Base-by-base conservation (phyloP, 2,888 invertebrate genomes). In the Escarpia spicata region DNA sequence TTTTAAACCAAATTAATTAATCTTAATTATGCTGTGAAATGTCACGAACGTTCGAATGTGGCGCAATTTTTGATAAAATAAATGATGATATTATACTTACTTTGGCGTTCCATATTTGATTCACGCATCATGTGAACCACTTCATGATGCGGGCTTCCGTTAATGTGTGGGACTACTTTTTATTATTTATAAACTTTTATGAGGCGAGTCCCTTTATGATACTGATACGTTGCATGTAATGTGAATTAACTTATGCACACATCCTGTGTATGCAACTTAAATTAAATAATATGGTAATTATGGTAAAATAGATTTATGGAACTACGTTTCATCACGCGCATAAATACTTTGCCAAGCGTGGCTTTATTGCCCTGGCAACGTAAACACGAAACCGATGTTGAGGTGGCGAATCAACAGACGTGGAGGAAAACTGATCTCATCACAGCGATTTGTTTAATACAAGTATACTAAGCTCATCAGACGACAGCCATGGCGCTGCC, bases 401-500 rank as follows among this genome's bases (percentile, higher is more conserved):
- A 4, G n/a, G n/a, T 26, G 75, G 75, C 26, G n/a, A 75, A 75
- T 75, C 75, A 75, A 75, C 75, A 75, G 75, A 75, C 19, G 75
- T 75, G 75, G 75, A 75, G 19, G 75, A 75, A 75, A 52, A 75
- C 75, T 4, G 26, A 75, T 26, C 26, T 75, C 75, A 19, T 26
- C 75, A n/a, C 6, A n/a, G 19, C 2, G 26, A 75, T 75, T 75
- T 26, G 75, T 19, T 75, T 75, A 75, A 75, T 75, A 75, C 3
- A 4, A 75, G 19, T 75, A 8, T 26, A 26, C 19, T 26, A 75
- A 75, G 26, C 75, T 26, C n/a, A 26, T 26, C 75, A 75, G 2
- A 75, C 75, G n/a, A 75, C 91, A 91, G 95, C 92, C 91, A 96
- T 96, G 96, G 96, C 96, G 92, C 94, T 96, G 94, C 96, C 96